Evolutionary conservation across 2,888 invertebrate species (phyloP), one percentile per base, ranked within the genome.

Genomic region (Drosophila limbata): DNA sequence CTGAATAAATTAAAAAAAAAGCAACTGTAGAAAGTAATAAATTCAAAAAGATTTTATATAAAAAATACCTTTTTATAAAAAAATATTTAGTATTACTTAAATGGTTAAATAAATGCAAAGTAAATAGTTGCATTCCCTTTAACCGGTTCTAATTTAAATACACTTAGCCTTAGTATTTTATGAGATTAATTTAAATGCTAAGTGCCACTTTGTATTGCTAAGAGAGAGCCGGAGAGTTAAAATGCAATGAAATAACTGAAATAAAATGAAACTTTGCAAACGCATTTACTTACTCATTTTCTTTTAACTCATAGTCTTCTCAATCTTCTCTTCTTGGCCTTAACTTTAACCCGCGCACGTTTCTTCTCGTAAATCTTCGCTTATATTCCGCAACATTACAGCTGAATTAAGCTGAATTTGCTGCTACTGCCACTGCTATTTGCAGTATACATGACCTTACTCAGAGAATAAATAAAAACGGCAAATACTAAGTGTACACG

Each of bases 341-440:
- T 37, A 55, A 74, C 37, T 60, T 56, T 40, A 2, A n/a, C 47
- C 37, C 37, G 15, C 35, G 25, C 37, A 35, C 51, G 56, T 57
- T 64, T 61, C 56, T 73, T 19, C 57, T 59, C 69, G 79, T 74
- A 69, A 79, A 76, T 78, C 74, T 69, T 60, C 33, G 65, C 52
- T 62, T 74, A 62, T 65, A 74, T 69, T 74, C 56, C 70, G 51
- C 69, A 74, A 79, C 79, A 78, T 76, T 60, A 70, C 79, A 60
- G 79, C 40, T 78, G 78, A 76, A 76, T 76, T 78, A 76, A 76
- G 69, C 73, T 69, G 77, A 74, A 73, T 35, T 77, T 60, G 17
- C 55, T 44, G 33, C 44, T 48, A 39, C 21, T 19, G 50, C 13
- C 19, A 35, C 50, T 35, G 19, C 19, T 50, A 19, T 70, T 74